Base-by-base conservation (phyloP, 2,113 vertebrate genomes). In the Pachycephala philippinensis region DNA sequence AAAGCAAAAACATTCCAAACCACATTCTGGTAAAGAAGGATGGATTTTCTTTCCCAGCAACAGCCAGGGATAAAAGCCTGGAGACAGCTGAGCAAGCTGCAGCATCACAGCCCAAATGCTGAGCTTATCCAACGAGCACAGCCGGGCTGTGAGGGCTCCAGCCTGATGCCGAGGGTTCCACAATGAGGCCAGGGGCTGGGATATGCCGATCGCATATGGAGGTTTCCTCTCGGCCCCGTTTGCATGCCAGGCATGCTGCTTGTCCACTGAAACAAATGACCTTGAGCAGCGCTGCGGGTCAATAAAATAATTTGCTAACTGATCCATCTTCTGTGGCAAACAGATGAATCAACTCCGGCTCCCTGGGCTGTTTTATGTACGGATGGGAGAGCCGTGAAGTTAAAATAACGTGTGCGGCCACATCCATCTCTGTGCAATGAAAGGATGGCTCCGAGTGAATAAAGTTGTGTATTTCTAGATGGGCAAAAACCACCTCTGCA, bases 231-330 rank as follows among this genome's bases (percentile, higher is more conserved):
- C 72, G 24, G 89, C 79, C 87, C 87, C 9, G 40, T 31, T 90
- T 91, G 95, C 94, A 53, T 37, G 85, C 90, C 91, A 89, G 80
- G 49, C 90, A 10, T 95, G 94, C 61, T 94, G 93, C 93, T 80
- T 86, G 82, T 89, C 89, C 94, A 40, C 66, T 35, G 59, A 97
- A 94, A 95, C 49, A 59, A 96, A 96, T 15, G 87, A 96, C 94
- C 92, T 95, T 92, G 94, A 95, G 82, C 91, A 72, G 96, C 18
- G 69, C 89, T 92, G 90, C 33, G 5, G 92, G 95, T 96, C 90
- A 89, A 97, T 92, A 93, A 96, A 96, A 96, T 88, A 74, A 96
- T 94, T 94, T 94, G 91, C 91, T 91, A 93, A 96, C 89, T 77
- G 90, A 97, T 95, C 91, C 78, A 74, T 92, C 91, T 92, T 93